Percentiles rank a stretch among this genome's conserved stretches.
Evolutionary conservation across 2,113 vertebrate genomes (phyloP).

Genomic region (Alaudala cheleensis): DNA sequence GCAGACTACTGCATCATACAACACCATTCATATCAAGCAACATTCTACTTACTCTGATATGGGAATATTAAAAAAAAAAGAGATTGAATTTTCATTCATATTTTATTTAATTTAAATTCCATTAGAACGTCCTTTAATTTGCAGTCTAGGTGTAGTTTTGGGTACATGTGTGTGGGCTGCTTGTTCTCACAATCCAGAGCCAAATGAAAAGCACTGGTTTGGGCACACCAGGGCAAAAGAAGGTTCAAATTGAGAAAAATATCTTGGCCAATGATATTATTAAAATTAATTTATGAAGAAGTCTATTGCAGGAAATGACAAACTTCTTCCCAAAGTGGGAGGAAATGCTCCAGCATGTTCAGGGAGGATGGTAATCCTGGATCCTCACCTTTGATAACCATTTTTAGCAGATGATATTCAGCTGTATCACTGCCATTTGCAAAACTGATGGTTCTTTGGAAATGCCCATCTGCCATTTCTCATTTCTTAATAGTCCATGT

Average conservation of each 20-base stretch:
- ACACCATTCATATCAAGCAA: not conserved
- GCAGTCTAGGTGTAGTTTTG: not conserved
- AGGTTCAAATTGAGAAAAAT: not conserved
- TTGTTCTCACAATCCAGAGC: not conserved
- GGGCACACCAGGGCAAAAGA: not conserved
- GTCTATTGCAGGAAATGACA: not conserved
- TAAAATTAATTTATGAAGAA: not conserved
- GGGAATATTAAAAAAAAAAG: not conserved
- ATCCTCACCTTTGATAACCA: not conserved
- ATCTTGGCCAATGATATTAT: not conserved
- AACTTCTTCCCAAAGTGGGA: not conserved
- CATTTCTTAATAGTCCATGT: not conserved
- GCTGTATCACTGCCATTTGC: not conserved
- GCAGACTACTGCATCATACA: not conserved
- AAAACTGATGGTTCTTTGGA: not conserved
- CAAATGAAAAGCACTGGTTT: not conserved
- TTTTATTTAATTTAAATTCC: not conserved
- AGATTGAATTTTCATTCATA: not conserved
- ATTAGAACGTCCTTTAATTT: not conserved
- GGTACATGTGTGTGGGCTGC: not conserved
- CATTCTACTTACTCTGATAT: not conserved
- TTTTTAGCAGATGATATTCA: not conserved
- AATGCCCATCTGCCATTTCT: conserved; percentile 28
- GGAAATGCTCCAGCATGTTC: not conserved
- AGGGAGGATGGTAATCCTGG: not conserved